Percentiles rank a stretch among this genome's conserved stretches.
These are phyloP conservation scores for Natrix natrix DNA, from an alignment of 2,797 vertebrate species.

Conservation along the genomic window DNA sequence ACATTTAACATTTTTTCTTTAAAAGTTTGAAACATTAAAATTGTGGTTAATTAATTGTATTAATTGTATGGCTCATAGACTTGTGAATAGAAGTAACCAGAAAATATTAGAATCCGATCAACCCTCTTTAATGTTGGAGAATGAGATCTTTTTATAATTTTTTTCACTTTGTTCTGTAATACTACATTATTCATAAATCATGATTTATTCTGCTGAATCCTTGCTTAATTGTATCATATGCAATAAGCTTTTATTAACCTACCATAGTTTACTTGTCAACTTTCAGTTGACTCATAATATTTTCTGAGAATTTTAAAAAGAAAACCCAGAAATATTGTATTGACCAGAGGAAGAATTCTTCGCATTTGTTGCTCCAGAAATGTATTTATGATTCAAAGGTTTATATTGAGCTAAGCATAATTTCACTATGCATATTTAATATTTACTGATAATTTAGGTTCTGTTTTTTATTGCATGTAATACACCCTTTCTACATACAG, in stretches of 20 bases:
- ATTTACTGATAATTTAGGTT: not conserved
- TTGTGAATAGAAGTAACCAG: not conserved
- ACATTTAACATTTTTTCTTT: not conserved
- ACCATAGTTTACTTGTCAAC: not conserved
- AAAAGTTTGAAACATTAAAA: not conserved
- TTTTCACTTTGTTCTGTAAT: not conserved
- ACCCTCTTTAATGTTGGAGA: not conserved
- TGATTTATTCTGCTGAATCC: not conserved
- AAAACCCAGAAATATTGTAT: not conserved
- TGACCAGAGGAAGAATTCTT: too few species aligned
- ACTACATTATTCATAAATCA: not conserved
- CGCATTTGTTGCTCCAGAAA: not conserved
- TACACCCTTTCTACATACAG: not conserved
- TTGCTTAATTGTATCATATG: not conserved
- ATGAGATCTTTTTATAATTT: not conserved
- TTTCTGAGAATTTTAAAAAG: not conserved
- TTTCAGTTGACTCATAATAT: not conserved
- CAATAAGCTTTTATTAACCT: not conserved
- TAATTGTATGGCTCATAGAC: not conserved
- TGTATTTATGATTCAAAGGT: not conserved
- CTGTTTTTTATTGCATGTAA: not conserved
- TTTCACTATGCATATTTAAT: not conserved
- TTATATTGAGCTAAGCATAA: not conserved
- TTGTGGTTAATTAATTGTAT: not conserved
- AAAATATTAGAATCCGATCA: not conserved